phyloP scores from a whole-genome alignment of 2,113 vertebrate species.

The Brachyistius frenatus region DNA sequence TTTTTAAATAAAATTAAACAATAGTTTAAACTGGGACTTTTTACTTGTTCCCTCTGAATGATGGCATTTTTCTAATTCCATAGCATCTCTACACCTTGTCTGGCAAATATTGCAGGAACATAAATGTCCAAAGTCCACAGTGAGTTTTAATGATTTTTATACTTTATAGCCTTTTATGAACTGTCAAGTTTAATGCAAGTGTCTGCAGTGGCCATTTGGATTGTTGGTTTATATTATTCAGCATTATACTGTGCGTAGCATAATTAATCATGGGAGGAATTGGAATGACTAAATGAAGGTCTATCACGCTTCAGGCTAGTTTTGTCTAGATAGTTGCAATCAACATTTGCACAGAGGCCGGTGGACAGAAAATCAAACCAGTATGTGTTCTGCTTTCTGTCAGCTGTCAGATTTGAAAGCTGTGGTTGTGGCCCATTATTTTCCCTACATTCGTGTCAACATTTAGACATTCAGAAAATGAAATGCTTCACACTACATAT shows the following conservation, averaged over 20 bases:
- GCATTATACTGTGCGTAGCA: slow-evolving; percentile 30
- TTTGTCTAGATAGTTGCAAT: slow-evolving; percentile 53
- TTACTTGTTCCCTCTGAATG: background rate
- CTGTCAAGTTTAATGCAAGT: slow-evolving; percentile 48
- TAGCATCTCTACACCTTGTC: background rate
- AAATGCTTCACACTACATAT: slow-evolving; percentile 18
- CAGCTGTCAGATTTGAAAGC: slow-evolving; percentile 11
- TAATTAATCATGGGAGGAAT: slow-evolving; percentile 59
- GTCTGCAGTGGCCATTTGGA: slow-evolving; percentile 34
- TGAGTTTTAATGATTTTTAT: slow-evolving; percentile 13
- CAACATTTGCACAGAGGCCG: slow-evolving; percentile 36
- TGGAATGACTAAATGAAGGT: slow-evolving; percentile 33
- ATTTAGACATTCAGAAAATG: slow-evolving; percentile 26
- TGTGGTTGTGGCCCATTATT: background rate
- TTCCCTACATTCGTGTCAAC: slow-evolving; percentile 4
- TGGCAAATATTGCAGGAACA: slow-evolving; percentile 21
- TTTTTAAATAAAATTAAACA: background rate
- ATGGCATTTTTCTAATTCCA: slow-evolving; percentile 12
- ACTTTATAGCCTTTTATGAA: slow-evolving; percentile 44
- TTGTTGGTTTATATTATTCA: slow-evolving; percentile 34
- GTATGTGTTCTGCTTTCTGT: slow-evolving; percentile 10
- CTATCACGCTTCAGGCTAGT: slow-evolving; percentile 34
- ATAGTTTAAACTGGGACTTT: background rate
- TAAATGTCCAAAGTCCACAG: slow-evolving; percentile 18
- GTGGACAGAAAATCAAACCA: slow-evolving; percentile 42